Evolutionary conservation across 2,888 invertebrate genomes (phyloP), one percentile per base, ranked within the genome.

Genomic region (Horisme vitalbata): DNA sequence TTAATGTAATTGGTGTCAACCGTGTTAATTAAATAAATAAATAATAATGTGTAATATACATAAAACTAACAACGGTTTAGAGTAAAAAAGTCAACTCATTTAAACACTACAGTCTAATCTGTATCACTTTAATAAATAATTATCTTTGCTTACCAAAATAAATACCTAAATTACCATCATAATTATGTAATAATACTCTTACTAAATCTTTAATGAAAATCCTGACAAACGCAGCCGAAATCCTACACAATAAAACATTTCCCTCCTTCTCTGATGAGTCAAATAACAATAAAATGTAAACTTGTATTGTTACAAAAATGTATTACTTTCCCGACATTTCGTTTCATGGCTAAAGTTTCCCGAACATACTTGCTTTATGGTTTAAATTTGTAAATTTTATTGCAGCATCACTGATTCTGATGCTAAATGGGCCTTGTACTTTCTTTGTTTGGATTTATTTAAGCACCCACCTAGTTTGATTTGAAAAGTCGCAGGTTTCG

Each of bases 311-410:
- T 69, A 59, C 62, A 63, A 57, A 59, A 59, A 68, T 65, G 61
- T 66, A 69, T 67, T 62, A 63, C 61, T 59, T 61, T 62, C 51
- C 35, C 48, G 57, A 55, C 61, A 60, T 67, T 65, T 63, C 63
- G 66, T 65, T 68, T 59, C 59, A 61, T 57, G 49, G 58, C 56
- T 47, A 62, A 66, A 68, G 65, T 69, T 68, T 53, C 39, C 35
- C 48, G 47, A 54, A 58, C 59, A 59, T 49, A 59, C 44, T 68
- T 63, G 59, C 56, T 72, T 75, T 71, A 79, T 75, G 68, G 68
- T 53, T 48, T 54, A 60, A 71, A 71, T 68, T 79, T 81, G 80
- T 73, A 78, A 79, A 81, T 79, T 80, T 79, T 72, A 60, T 56
- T 57, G 32, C 41, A 21, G 41, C 30, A 49, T 54, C 39, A 68